phyloP scores from a whole-genome alignment of 2,113 vertebrate genomes.

The Phrynosoma blainvillii region DNA sequence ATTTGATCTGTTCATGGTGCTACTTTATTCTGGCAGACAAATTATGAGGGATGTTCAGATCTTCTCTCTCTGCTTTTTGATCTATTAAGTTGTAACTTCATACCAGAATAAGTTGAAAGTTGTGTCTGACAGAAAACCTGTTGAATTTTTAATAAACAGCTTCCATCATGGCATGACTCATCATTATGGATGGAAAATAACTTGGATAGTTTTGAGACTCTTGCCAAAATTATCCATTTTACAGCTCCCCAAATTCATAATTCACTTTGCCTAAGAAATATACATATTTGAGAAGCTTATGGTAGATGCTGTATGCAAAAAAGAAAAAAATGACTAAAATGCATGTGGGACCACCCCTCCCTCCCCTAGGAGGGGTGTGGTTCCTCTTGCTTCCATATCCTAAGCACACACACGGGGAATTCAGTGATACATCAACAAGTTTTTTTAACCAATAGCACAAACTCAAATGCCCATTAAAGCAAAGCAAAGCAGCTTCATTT shows the following conservation, averaged over 20 bases:
- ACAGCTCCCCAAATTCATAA: not conserved
- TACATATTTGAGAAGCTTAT: not conserved
- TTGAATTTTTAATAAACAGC: constrained; percentile 59
- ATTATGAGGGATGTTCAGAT: not conserved
- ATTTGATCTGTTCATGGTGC: not conserved
- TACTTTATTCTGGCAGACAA: constrained; percentile 29
- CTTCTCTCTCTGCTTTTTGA: not conserved
- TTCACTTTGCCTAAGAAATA: not conserved
- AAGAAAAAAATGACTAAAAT: not conserved
- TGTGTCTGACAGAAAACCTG: constrained; percentile 51
- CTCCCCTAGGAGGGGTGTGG: too few relatives aligned
- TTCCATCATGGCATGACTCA: not conserved
- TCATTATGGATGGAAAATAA: not conserved
- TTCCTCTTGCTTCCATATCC: too few relatives aligned
- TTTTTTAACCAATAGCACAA: too few relatives aligned
- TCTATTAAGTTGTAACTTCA: not conserved
- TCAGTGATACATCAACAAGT: too few relatives aligned
- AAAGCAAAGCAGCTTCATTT: too few relatives aligned
- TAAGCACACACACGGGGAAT: too few relatives aligned
- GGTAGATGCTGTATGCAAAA: not conserved
- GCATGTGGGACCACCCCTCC: too few relatives aligned
- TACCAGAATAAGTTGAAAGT: constrained; percentile 58
- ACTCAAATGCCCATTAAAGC: too few relatives aligned
- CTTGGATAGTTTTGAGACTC: not conserved
- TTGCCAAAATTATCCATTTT: not conserved